phyloP scores from a whole-genome alignment of 1,140 invertebrate species.

The Zeugodacus cucurbitae region DNA sequence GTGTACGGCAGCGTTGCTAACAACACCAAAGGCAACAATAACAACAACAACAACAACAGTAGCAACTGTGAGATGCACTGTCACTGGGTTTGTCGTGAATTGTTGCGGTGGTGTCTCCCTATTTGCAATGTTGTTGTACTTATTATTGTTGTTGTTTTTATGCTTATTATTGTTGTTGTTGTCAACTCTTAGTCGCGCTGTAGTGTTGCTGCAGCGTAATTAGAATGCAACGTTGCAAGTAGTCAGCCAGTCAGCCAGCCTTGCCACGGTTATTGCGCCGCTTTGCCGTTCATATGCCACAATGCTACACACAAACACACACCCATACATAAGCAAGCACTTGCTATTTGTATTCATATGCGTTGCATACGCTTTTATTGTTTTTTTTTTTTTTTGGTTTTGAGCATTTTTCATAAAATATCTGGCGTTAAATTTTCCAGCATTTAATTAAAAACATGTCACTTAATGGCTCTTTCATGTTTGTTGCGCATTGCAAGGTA shows the following conservation, averaged over 20 bases:
- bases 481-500: not conserved
- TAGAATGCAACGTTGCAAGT: constrained; percentile 25
- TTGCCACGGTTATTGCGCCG: not conserved
- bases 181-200: not conserved
- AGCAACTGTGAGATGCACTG: not conserved
- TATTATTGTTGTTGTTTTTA: not conserved
- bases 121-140: not conserved
- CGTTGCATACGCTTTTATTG: not conserved
- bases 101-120: not conserved
- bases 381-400: not conserved
- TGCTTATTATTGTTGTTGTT: not conserved
- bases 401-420: constrained; percentile 43
- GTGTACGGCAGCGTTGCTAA: constrained; percentile 5
- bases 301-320: not conserved
- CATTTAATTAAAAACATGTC: constrained; percentile 56
- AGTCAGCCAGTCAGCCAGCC: not conserved
- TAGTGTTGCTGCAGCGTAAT: constrained; percentile 24
- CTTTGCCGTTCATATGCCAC: not conserved
- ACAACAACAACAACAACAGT: not conserved
- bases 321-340: not conserved
- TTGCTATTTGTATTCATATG: constrained; percentile 23
- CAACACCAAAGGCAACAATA: not conserved
- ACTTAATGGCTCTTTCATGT: constrained; percentile 42
- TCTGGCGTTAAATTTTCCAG: constrained; percentile 55
- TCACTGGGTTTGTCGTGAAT: constrained; percentile 13